Evolutionary conservation across 2,113 vertebrate species (phyloP).

Genomic region (Archilochus colubris): DNA sequence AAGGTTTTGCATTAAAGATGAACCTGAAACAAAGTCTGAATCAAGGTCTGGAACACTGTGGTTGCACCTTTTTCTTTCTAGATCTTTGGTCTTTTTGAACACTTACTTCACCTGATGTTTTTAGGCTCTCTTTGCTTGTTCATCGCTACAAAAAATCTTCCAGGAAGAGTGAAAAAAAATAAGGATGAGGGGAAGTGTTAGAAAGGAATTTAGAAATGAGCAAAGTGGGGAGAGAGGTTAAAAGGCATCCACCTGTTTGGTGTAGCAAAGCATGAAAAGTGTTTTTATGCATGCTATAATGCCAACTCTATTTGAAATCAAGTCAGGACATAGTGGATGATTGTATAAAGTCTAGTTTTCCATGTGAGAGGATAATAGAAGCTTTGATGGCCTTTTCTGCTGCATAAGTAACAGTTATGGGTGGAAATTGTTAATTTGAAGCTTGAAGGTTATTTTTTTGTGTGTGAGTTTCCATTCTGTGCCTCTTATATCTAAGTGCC

Average conservation of each 20-base stretch:
- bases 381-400: neutral
- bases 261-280: too few relatives aligned
- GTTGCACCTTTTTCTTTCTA: neutral
- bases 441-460: neutral
- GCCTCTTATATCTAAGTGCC: neutral
- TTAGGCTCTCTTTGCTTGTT: neutral
- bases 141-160: neutral
- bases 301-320: neutral
- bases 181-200: accelerated
- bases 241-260: neutral
- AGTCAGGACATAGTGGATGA: neutral
- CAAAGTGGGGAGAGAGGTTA: neutral
- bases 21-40: neutral
- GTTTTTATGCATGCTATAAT: neutral
- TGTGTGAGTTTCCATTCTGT: accelerated
- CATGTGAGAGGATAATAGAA: neutral
- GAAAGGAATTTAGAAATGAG: neutral
- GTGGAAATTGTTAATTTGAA: neutral
- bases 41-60: neutral
- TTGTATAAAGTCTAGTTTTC: neutral
- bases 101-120: neutral
- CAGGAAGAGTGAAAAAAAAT: neutral
- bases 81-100: neutral
- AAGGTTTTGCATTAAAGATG: neutral
- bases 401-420: neutral